A percentile compares a stretch with the other conserved stretches of the same genome.
These are phyloP conservation scores for Cranoglanis bouderius DNA, from an alignment of 2,113 vertebrate species.

Conservation along the genomic window DNA sequence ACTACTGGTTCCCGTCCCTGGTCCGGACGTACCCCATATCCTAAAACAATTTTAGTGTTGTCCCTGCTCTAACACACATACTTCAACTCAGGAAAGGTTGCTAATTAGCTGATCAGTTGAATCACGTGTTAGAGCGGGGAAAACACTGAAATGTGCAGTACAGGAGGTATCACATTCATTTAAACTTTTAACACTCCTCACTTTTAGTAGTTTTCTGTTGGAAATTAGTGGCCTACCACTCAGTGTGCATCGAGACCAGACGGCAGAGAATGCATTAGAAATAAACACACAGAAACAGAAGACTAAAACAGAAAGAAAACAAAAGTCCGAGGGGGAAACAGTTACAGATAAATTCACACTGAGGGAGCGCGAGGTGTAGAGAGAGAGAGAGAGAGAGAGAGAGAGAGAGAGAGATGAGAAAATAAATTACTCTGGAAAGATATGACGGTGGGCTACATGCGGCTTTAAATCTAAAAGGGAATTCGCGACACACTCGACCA, in stretches of 20 bases:
- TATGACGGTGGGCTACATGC: constrained; percentile 85
- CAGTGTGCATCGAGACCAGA: constrained; percentile 55
- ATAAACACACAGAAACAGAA: constrained; percentile 75
- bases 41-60: neutral
- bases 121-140: neutral
- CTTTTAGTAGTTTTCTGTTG: neutral
- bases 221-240: neutral
- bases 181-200: neutral
- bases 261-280: constrained; percentile 62
- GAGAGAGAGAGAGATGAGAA: constrained; percentile 82
- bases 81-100: neutral
- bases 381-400: constrained; percentile 60
- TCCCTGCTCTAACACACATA: neutral
- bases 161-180: neutral
- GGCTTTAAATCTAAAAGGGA: constrained; percentile 84
- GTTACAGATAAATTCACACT: constrained; percentile 80
- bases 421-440: constrained; percentile 89
- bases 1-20: neutral
- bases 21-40: neutral
- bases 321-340: constrained; percentile 74
- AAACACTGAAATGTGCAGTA: neutral
- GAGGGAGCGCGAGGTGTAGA: constrained; percentile 61
- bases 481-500: constrained; percentile 81
- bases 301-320: constrained; percentile 73
- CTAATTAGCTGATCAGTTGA: neutral